Base-by-base conservation (phyloP, 1,140 invertebrate species). In the Pinna nobilis region DNA sequence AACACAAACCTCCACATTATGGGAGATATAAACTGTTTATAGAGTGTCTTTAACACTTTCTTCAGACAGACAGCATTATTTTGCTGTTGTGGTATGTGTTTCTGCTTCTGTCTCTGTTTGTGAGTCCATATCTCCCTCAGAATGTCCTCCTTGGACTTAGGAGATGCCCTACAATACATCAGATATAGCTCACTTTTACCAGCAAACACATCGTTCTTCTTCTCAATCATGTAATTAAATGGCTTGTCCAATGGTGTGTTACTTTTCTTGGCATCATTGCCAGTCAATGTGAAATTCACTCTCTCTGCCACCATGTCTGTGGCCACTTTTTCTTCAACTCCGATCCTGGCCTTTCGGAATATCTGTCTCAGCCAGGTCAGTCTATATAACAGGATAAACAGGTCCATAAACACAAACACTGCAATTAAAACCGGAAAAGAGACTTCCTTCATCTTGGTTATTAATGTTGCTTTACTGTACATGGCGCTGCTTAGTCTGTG, bases 71-170 rank as follows among this genome's bases (percentile, higher is more conserved):
- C n/a, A 0, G n/a, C 13, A 30, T 63, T 63, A 7, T 41, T 37
- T 15, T 39, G 39, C 59, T 41, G 23, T 23, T 18, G 7, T 37
- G 35, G 59, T n/a, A 59, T 33, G 2, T 20, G 15, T 35, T 35
- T 71, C 15, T 70, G 74, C 39, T 76, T 82, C 18, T 77, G 55
- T 20, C 55, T 60, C 70, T 79, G 80, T 69, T 82, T 85, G 50
- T 85, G 77, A 23, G 77, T 68, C 78, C 80, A 84, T 61, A 86
- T 82, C 64, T 86, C 81, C 3, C 75, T 77, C 51, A 86, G 70
- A 66, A 86, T 84, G 30, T 86, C 83, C 50, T 86, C 81, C 65
- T 79, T 84, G 5, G 76, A 72, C 39, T 82, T 82, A 1, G 80
- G 76, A 25, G 82, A 74, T 4, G 75, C 71, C 37, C 79, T 77